Evolutionary conservation across 1,140 invertebrate species (phyloP), one percentile per base, ranked within the genome.

Genomic region (Drosophila sp.): DNA sequence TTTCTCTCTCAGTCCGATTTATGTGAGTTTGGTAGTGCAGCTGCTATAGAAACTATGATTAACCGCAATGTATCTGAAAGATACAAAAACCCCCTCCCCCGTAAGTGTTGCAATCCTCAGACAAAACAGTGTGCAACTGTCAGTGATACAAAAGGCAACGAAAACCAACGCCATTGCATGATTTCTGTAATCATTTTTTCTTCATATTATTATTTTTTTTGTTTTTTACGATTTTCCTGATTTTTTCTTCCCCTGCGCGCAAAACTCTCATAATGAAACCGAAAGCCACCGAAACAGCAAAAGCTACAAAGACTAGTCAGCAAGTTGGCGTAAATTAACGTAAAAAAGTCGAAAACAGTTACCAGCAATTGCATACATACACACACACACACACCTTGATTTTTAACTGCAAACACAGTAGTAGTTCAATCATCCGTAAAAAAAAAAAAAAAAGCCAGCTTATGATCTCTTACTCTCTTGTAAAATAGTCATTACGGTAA

Each of bases 261-360:
- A 50, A 50, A 50, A 50, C 44, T 69, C 70, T 81, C 82, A 86
- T 86, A 85, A 86, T 81, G 82, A 85, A 85, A 85, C 81, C 57
- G 82, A 85, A 85, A 85, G 82, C 81, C 81, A 76, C 72, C 40
- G 69, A 76, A 63, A 76, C 61, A 58, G 32, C 62, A 68, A 74
- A 40, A 41, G 60, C 66, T 32, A 72, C 71, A 38, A 75, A 57
- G 75, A 60, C 50, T 75, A 66, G 57, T 75, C 78, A 80, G 73
- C 66, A 69, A 67, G 76, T 85, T 80, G 77, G 81, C 78, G 81
- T 85, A 85, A 85, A 85, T 85, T 86, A 85, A 85, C 67, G 81
- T 78, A 71, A 66, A 85, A 75, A 56, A 75, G 63, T 67, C 72
- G 58, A 76, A 80, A 80, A 76, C 64, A 76, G 72, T 55, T 66